Percentiles rank a stretch among this genome's conserved stretches.
phyloP scores from a whole-genome alignment of 2,113 vertebrate species.

The Rhinolophus ferrumequinum region DNA sequence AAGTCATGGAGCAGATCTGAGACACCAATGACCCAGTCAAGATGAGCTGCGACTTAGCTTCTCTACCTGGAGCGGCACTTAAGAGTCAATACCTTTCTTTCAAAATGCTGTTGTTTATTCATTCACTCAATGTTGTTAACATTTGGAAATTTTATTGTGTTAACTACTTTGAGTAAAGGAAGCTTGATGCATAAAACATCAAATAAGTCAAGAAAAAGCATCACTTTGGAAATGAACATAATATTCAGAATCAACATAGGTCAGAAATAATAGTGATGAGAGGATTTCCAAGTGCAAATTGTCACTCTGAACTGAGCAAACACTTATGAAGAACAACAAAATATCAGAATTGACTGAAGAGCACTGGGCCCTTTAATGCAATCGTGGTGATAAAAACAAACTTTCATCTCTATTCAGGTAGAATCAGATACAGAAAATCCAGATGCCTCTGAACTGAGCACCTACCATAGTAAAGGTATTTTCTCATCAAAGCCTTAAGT shows the following conservation, averaged over 20 bases:
- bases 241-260: neutral
- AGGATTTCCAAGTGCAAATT: neutral
- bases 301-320: neutral
- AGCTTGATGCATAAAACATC: neutral
- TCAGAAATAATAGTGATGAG: neutral
- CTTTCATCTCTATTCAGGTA: neutral
- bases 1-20: neutral
- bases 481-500: neutral
- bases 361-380: neutral
- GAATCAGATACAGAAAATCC: neutral
- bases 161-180: neutral
- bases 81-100: neutral
- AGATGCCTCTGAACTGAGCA: neutral
- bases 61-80: neutral
- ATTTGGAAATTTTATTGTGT: neutral
- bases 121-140: neutral
- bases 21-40: neutral
- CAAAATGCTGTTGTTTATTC: neutral
- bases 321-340: neutral
- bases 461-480: neutral
- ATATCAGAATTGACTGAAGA: neutral
- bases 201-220: neutral
- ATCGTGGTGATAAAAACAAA: neutral
- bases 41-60: neutral
- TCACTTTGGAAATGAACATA: neutral